Conservation (phyloP, 2,113 vertebrate species). For the Sialia sialis region DNA sequence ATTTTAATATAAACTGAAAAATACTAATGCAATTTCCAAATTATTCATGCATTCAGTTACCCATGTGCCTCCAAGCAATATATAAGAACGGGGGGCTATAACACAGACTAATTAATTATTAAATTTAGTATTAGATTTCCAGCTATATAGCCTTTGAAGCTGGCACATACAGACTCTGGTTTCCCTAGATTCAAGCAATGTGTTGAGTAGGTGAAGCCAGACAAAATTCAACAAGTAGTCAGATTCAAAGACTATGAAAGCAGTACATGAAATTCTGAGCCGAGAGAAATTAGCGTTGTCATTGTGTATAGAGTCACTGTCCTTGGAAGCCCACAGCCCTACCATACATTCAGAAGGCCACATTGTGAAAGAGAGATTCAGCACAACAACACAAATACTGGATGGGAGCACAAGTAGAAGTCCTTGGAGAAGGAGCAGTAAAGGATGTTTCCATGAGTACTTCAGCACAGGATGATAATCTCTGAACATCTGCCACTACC, state of each 20-base stretch:
- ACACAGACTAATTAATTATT: neutral
- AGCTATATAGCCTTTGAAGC: neutral
- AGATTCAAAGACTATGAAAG: neutral
- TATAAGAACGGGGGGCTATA: neutral
- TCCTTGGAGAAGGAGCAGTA: neutral
- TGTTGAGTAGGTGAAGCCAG: neutral
- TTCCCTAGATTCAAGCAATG: neutral
- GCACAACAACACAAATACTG: neutral
- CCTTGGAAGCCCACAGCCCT: accelerated
- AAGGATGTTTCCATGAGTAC: neutral
- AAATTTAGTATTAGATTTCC: neutral
- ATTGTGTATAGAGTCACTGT: neutral
- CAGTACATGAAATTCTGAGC: accelerated
- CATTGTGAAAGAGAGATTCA: neutral
- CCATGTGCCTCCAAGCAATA: neutral
- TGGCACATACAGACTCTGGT: neutral
- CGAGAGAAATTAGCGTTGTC: neutral
- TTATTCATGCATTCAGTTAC: neutral
- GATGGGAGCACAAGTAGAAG: neutral
- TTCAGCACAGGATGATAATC: neutral
- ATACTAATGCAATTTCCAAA: neutral
- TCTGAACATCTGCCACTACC: neutral
- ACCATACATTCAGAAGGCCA: neutral
- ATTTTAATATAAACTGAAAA: neutral
- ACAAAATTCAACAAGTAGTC: neutral